Percentiles rank a stretch among this genome's conserved stretches.
phyloP scores from a whole-genome alignment of 2,113 vertebrate species.

The Neodon shergylaensis region DNA sequence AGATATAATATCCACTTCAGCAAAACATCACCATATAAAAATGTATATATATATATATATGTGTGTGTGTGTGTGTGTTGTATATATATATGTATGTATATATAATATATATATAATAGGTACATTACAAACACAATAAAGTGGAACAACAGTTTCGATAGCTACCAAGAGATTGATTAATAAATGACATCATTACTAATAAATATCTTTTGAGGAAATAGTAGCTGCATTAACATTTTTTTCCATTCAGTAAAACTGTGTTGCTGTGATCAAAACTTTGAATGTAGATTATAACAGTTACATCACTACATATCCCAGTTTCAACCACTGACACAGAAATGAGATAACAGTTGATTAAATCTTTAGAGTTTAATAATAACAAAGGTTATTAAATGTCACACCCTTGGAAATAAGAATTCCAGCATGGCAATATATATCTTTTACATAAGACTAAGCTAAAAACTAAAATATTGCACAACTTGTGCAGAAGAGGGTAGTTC shows the following conservation, averaged over 20 bases:
- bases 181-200: neutral
- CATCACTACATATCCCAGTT: conserved; percentile 50
- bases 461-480: neutral
- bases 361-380: neutral
- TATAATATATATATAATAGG: neutral
- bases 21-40: neutral
- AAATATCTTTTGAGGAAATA: neutral
- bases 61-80: too few species aligned
- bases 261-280: conserved; percentile 15
- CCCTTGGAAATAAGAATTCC: conserved; percentile 38
- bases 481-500: neutral
- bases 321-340: conserved; percentile 56
- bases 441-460: conserved; percentile 32
- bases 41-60: neutral
- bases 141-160: neutral
- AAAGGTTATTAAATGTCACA: conserved; percentile 42
- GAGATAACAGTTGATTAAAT: conserved; percentile 19
- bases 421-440: neutral
- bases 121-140: neutral
- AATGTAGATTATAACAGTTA: neutral
- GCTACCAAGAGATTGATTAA: neutral
- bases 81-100: neutral
- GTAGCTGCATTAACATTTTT: neutral
- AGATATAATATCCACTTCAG: neutral
- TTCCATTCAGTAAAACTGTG: neutral